Conservation (phyloP, 2,113 vertebrate species). For the Aspidoscelis tigris region DNA sequence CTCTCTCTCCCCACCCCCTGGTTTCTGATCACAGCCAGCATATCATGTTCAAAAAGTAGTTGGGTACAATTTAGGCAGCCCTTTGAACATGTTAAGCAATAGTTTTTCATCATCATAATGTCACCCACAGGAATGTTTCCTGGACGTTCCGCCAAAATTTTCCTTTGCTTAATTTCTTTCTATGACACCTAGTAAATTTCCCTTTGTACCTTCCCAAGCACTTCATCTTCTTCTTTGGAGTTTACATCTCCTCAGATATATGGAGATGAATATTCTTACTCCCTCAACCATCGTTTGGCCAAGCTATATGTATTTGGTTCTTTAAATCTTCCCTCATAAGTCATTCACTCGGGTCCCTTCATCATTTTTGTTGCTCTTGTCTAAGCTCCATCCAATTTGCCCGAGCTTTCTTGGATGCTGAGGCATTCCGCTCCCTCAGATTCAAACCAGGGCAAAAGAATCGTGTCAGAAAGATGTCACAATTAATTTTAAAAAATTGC, state of each 20-base stretch:
- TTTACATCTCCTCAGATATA: slow-evolving; percentile 61
- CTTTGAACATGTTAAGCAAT: not conserved
- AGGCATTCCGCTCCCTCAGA: not conserved
- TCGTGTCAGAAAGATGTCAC: not conserved
- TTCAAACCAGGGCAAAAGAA: not conserved
- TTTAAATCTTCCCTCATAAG: slow-evolving; percentile 55
- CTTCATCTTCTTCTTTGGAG: slow-evolving; percentile 54
- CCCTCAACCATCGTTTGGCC: slow-evolving; percentile 39
- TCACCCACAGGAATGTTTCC: slow-evolving; percentile 46
- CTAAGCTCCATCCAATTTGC: slow-evolving; percentile 43
- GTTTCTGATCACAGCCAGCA: no score
- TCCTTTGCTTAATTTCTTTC: slow-evolving; percentile 59
- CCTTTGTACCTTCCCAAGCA: slow-evolving; percentile 63
- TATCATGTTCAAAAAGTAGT: not conserved
- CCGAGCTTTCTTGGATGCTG: slow-evolving; percentile 11
- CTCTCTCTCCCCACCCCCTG: no score
- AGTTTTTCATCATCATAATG: slow-evolving; percentile 37
- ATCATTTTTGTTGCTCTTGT: slow-evolving; percentile 62
- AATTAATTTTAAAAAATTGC: no score
- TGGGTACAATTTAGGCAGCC: slow-evolving; percentile 5
- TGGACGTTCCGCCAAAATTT: slow-evolving; percentile 58
- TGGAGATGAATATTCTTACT: slow-evolving; percentile 54
- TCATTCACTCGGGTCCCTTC: slow-evolving; percentile 45
- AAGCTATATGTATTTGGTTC: slow-evolving; percentile 50
- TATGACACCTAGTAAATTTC: slow-evolving; percentile 63